Base-by-base conservation (phyloP, 1,140 invertebrate genomes). In the Agraylea sexmaculata region DNA sequence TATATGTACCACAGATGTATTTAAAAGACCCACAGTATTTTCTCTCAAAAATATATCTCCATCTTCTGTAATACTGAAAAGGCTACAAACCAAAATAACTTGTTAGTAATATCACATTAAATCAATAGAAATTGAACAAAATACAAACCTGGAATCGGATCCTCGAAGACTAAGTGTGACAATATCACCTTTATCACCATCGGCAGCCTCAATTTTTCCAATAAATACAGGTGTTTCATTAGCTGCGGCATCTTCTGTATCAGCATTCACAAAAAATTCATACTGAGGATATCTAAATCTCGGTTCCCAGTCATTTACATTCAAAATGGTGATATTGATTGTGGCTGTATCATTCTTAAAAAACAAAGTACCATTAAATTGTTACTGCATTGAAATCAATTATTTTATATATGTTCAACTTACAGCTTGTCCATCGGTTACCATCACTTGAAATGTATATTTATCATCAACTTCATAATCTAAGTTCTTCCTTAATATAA, bases 221-320 rank as follows among this genome's bases (percentile, higher is more conserved):
- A 80, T 63, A n/a, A 47, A 53, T 46, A 57, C 34, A 43, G 54
- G 50, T 45, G 62, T 57, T 56, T 68, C 67, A 31, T 62, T 50
- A 33, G 58, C 52, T 5, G 56, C 57, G 17, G 60, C 59, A 41
- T 60, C 63, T 34, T 37, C 55, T 41, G 49, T 62, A 40, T 47
- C 57, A 42, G 63, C 71, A 35, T 62, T 70, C 42, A 75, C 74
- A 53, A 73, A 76, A 57, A 87, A 92, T 64, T 88, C 84, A 54
- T 91, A 93, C 54, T 86, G 79, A 0, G 83, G 75, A 59, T 85
- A 80, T 1, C 83, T 72, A 64, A 94, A 92, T 21, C 85, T 69
- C 1, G 89, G 89, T 59, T 90, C 87, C 85, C 85, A 89, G 57
- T 93, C 88, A 56, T 94, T 94, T 0, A 90, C 82, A 58, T 92